Evolutionary conservation across 2,113 vertebrate genomes (phyloP).

Genomic region (Lampris incognitus): DNA sequence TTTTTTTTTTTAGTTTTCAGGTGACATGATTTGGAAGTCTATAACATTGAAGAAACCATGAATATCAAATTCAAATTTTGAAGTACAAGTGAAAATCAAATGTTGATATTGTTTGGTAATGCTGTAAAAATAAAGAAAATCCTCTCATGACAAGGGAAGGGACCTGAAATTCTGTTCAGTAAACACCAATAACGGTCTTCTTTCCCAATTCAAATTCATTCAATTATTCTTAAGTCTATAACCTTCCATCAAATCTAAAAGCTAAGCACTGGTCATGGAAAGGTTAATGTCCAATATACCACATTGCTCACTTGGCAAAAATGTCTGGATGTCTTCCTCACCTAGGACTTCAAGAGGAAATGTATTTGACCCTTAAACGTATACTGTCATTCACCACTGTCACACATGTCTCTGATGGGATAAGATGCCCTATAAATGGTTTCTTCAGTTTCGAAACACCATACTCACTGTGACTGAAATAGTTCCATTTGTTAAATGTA

Average conservation of each 20-base stretch:
- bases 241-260: conserved; percentile 53
- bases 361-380: conserved; percentile 48
- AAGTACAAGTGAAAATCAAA: conserved; percentile 45
- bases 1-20: conserved; percentile 43
- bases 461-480: conserved; percentile 69
- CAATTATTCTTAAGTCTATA: conserved; percentile 37
- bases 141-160: conserved; percentile 24
- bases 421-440: conserved; percentile 26
- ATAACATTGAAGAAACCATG: conserved; percentile 40
- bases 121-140: conserved; percentile 54
- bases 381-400: conserved; percentile 30
- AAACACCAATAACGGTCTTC: conserved; percentile 31
- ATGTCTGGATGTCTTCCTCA: conserved; percentile 53
- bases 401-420: conserved; percentile 18
- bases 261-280: conserved; percentile 59
- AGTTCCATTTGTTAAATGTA: conserved; percentile 45
- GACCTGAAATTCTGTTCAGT: conserved; percentile 28
- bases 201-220: conserved; percentile 45
- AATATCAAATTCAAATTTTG: conserved; percentile 45
- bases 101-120: conserved; percentile 37
- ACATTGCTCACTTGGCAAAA: conserved; percentile 52
- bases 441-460: conserved; percentile 46
- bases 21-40: conserved; percentile 29
- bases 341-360: conserved; percentile 47
- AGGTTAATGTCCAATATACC: conserved; percentile 66